Base-by-base conservation (phyloP, 2,888 invertebrate species). In the Drosophila diplacantha region DNA sequence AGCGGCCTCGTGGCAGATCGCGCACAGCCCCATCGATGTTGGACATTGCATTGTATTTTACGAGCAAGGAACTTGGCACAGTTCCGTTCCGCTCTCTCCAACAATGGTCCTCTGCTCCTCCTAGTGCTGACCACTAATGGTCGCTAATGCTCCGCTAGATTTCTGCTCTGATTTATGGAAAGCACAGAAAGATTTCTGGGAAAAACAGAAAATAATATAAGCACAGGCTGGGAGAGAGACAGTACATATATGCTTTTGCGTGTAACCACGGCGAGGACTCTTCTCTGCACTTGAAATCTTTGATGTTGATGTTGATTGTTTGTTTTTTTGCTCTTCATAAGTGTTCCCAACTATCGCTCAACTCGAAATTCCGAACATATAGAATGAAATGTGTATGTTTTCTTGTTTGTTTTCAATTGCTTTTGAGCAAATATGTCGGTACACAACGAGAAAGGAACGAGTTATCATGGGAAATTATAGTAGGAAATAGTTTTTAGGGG, bases 41-140 rank as follows among this genome's bases (percentile, higher is more conserved):
- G 50, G 41, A 54, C 53, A 46, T 43, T 37, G 68, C 60, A 66
- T 60, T 60, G 81, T 60, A 63, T 67, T 57, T 56, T 18, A 55
- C 55, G 38, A 39, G 14, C 81, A 76, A 82, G 81, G 81, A 84
- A 80, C 80, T 80, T 80, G 83, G 80, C 80, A 84, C 84, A 77
- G 81, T 77, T 82, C 69, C 73, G 69, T 73, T 44, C 51, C 29
- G n/a, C 26, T 18, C 31, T 16, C 31, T 52, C 34, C 54, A 55
- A 55, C 60, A 59, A 59, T 72, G 72, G 24, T 72, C 60, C 75
- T 14, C 29, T 24, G 39, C 4, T 43, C 43, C 41, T 24, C 12
- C 24, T 9, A 5, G 7, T 24, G 24, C 24, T 7, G 24, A 24
- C 24, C 58, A 51, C 70, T 55, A 50, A 39, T 62, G 49, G 56